Evolutionary conservation across 1,140 invertebrate genomes (phyloP).

Genomic region (Listronotus oregonensis): DNA sequence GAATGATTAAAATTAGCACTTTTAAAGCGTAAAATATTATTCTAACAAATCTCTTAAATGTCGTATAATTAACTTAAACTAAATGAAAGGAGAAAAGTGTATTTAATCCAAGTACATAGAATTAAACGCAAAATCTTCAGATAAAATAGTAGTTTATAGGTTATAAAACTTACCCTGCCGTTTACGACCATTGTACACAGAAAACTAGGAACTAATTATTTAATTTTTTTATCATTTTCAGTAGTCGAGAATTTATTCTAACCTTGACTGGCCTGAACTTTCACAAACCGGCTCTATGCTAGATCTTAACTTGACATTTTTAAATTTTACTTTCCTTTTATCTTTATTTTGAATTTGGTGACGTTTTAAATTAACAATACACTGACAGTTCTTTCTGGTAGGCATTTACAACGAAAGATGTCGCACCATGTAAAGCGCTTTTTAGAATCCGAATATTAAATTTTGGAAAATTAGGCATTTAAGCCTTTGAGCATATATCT

Average conservation of each 20-base stretch:
- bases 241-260: slow-evolving; percentile 7
- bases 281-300: slow-evolving; percentile 20
- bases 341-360: not conserved
- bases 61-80: not conserved
- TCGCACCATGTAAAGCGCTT: too few relatives aligned
- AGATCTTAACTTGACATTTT: slow-evolving; percentile 15
- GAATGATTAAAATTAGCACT: too few relatives aligned
- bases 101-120: not conserved
- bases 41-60: too few relatives aligned
- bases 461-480: too few relatives aligned
- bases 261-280: slow-evolving; percentile 22
- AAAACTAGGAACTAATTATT: slow-evolving; percentile 6
- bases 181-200: slow-evolving; percentile 12
- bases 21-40: too few relatives aligned
- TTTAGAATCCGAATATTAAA: too few relatives aligned
- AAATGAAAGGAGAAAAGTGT: not conserved
- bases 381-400: too few relatives aligned
- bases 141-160: not conserved
- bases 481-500: too few relatives aligned
- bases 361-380: not conserved
- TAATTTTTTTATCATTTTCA: slow-evolving; percentile 3
- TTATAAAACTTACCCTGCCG: slow-evolving; percentile 11
- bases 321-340: slow-evolving; percentile 2
- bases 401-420: too few relatives aligned
- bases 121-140: not conserved